Evolutionary conservation across 2,888 invertebrate species (phyloP), one percentile per base, ranked within the genome.

Genomic region (Nomada fucata): DNA sequence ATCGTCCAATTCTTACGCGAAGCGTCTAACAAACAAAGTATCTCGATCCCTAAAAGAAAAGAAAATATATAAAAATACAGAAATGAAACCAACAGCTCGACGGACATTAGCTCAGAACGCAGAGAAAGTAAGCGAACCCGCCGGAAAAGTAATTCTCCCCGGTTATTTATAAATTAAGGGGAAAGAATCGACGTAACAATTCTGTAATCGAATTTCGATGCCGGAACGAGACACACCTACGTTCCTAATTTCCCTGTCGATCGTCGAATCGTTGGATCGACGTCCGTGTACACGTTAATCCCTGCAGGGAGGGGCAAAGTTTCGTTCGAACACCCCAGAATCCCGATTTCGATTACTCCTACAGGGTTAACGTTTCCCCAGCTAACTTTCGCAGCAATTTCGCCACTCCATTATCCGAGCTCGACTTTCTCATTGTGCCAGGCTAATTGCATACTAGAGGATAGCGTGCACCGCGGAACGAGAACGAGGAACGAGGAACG

Each of bases 381-480:
- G 52, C 70, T 61, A 70, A 73, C 61, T 55, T 70, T 64, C n/a
- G 47, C 65, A 26, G 68, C 50, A 76, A 76, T 76, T 68, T 79
- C 82, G 55, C 79, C 53, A 64, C 67, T 67, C 55, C 44, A 55
- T 78, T 67, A 65, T 60, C 15, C 73, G 78, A 70, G 42, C 60
- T 52, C 44, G 52, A 55, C 65, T 79, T 71, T 67, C 67, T 74
- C 69, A 55, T 69, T 64, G 71, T 63, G 67, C 72, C 52, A 42
- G 55, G 69, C 60, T 72, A 82, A 82, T 75, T 65, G 77, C 68
- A 52, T 50, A 53, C 79, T 52, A 70, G 36, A 57, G 47, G 36
- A 50, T 36, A 65, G 59, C 42, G 52, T 50, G 68, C 20, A 20
- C 61, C 9, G 36, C 57, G 53, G 11, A 61, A 67, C 53, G 70